Evolutionary conservation across 2,888 invertebrate genomes (phyloP), one percentile per base, ranked within the genome.

Genomic region (Byasa hedistus): DNA sequence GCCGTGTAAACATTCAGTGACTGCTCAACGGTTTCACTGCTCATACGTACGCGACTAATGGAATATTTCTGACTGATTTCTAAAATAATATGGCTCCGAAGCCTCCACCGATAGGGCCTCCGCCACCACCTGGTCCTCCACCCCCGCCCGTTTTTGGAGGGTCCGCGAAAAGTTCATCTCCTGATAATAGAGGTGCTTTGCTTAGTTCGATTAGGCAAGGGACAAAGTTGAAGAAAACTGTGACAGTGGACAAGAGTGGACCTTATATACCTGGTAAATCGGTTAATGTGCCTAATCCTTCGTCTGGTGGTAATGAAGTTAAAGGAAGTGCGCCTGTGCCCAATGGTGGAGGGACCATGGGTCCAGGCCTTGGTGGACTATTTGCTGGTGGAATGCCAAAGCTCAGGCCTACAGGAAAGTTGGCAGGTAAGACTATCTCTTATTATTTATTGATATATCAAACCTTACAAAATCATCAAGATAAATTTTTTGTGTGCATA

Each of bases 221-320:
- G 66, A 89, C 95, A 62, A 93, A 93, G 76, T 89, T 98, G 72
- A 97, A 96, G 85, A 98, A 97, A 88, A 93, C 97, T 64, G 95
- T 95, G 0, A 98, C 98, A n/a, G 95, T 96, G 76, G 98, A 98
- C 83, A 96, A 97, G 86, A 98, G 98, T 93, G 95, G 94, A 62
- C 98, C 98, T 0, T 83, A 93, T 61, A 89, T 97, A 73, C 91
- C 94, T 74, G 96, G 97, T 86, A 93, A 92, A 85, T 75, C 86
- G 70, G 81, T 80, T 79, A 79, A 74, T 24, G 69, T 80, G n/a
- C 77, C 76, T 70, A 78, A 80, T 76, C 76, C 79, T 1, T 73
- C 84, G 1, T 74, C 83, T 0, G 78, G 83, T 61, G 87, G 87
- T 2, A 88, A 86, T 76, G 84, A 85, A 32, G 76, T 80, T 2